A percentile compares a stretch with the other conserved stretches of the same genome.
Conservation (phyloP, 1,140 invertebrate genomes). For the Zeugodacus cucurbitae region DNA sequence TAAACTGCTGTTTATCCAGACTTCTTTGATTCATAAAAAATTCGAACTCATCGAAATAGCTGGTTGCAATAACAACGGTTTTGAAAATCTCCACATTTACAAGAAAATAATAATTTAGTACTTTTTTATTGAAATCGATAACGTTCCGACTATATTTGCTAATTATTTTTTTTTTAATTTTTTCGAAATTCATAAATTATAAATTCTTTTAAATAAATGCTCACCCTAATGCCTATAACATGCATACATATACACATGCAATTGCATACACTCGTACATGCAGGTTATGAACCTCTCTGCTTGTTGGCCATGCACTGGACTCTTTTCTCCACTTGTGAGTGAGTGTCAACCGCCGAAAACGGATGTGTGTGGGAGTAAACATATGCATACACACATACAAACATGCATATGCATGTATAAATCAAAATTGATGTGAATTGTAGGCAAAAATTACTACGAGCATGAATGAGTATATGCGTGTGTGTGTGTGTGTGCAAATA, state of each 20-base stretch:
- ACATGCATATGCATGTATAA: background rate
- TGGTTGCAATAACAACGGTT: too few species aligned
- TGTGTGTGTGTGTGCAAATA: constrained; percentile 42
- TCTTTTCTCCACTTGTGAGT: background rate
- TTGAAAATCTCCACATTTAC: too few species aligned
- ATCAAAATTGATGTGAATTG: constrained; percentile 18
- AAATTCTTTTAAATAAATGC: background rate
- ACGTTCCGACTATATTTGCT: too few species aligned
- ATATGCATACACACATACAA: too few species aligned
- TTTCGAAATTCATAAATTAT: background rate
- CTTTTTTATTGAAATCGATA: too few species aligned
- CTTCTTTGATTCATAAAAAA: too few species aligned
- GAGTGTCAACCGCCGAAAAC: constrained; percentile 19
- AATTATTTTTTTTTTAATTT: too few species aligned
- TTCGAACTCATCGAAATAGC: too few species aligned
- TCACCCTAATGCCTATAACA: background rate
- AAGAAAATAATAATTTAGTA: too few species aligned
- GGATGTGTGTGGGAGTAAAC: background rate
- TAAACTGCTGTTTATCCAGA: too few species aligned
- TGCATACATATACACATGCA: too few species aligned
- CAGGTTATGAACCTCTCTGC: constrained; percentile 63
- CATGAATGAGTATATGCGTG: background rate
- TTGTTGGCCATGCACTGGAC: background rate
- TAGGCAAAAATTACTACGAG: constrained; percentile 34
- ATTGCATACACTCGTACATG: constrained; percentile 48